Percentiles rank a stretch among this genome's conserved stretches.
Conservation (phyloP, 2,113 vertebrate genomes). For the Ptychochromis oligacanthus region DNA sequence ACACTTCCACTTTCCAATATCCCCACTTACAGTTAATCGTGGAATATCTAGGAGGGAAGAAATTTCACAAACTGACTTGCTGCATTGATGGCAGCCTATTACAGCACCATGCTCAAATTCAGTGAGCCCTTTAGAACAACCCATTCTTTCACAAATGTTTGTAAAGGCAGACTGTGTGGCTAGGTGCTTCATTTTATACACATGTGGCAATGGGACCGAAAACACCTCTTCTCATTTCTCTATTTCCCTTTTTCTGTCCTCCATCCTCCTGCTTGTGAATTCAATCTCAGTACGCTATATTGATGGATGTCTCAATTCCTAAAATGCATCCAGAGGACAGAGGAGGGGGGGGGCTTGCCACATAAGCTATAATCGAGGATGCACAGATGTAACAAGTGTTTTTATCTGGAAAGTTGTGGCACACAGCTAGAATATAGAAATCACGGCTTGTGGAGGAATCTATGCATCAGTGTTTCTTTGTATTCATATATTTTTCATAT, state of each 20-base stretch:
- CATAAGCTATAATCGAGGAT: not conserved
- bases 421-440: not conserved
- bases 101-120: not conserved
- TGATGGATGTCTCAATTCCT: not conserved
- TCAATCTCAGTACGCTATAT: not conserved
- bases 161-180: not conserved
- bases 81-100: not conserved
- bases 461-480: not conserved
- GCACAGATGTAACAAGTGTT: not conserved
- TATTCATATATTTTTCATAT: not conserved
- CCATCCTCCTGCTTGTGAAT: not conserved
- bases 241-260: not conserved
- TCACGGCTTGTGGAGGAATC: not conserved
- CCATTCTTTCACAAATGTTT: no score
- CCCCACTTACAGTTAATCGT: not conserved
- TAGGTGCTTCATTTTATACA: not conserved
- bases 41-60: no score
- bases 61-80: not conserved
- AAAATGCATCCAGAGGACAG: not conserved
- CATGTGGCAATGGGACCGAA: not conserved
- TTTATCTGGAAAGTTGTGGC: rapidly evolving
- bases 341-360: not conserved
- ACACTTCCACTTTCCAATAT: not conserved
- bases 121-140: not conserved
- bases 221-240: not conserved